A percentile compares a stretch with the other conserved stretches of the same genome.
Evolutionary conservation across 2,888 invertebrate species (phyloP).

Genomic region (Argyra leucocephala): DNA sequence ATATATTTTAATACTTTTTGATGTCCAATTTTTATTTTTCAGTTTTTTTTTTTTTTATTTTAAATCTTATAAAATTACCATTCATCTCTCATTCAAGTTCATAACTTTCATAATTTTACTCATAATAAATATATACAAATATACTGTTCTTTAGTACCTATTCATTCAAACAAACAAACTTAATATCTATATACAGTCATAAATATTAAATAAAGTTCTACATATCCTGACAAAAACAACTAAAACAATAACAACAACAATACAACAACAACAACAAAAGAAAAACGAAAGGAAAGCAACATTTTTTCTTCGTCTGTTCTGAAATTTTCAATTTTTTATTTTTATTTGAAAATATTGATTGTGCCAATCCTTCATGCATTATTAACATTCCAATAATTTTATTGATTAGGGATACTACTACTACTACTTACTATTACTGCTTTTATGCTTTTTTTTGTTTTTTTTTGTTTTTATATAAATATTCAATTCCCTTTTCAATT

Average conservation of each 20-base stretch:
- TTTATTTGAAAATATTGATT: background rate
- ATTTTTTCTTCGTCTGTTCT: background rate
- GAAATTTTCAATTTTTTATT: background rate
- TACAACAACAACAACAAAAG: background rate
- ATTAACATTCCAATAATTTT: slow-evolving; percentile 3
- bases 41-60: background rate
- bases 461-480: background rate
- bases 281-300: background rate
- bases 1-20: background rate
- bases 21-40: background rate
- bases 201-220: too few relatives aligned
- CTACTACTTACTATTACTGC: too few relatives aligned
- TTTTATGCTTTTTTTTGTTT: background rate
- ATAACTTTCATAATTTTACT: background rate
- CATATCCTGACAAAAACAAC: too few relatives aligned
- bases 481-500: background rate
- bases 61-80: slow-evolving; percentile 2
- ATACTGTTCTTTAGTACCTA: too few relatives aligned
- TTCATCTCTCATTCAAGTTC: background rate
- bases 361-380: slow-evolving; percentile 6
- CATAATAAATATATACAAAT: too few relatives aligned
- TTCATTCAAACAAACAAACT: too few relatives aligned
- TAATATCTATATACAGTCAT: too few relatives aligned
- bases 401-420: slow-evolving; percentile 1
- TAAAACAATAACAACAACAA: background rate